phyloP scores from a whole-genome alignment of 2,888 invertebrate genomes.

The Rhagium mordax region DNA sequence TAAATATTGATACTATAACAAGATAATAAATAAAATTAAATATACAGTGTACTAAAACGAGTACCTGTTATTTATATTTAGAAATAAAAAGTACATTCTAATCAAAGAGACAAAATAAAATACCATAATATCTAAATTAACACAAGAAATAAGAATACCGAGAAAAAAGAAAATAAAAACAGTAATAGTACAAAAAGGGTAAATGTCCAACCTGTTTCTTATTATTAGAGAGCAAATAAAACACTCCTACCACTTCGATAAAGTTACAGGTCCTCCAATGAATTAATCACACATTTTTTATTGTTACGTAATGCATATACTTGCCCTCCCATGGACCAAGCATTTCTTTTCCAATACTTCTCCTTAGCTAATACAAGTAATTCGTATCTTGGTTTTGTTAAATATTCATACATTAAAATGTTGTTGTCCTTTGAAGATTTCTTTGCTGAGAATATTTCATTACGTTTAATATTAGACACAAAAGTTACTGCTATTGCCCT shows the following conservation, averaged over 20 bases:
- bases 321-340: background rate
- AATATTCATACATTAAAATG: constrained; percentile 2
- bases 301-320: background rate
- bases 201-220: no score
- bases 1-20: no score
- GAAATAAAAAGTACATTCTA: no score
- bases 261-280: background rate
- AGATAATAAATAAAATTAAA: no score
- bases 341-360: background rate
- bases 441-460: background rate
- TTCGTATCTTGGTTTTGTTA: background rate
- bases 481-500: background rate
- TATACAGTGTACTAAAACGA: no score
- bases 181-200: no score
- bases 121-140: no score
- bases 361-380: constrained; percentile 1
- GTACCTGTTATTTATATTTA: no score
- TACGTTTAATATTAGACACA: background rate
- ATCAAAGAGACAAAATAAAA: no score
- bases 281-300: background rate
- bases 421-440: background rate
- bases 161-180: no score
- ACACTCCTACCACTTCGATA: background rate
- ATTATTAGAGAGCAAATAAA: no score
- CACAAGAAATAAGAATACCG: no score